Conservation (phyloP, 2,797 vertebrate genomes). For the Australoheros facetus region DNA sequence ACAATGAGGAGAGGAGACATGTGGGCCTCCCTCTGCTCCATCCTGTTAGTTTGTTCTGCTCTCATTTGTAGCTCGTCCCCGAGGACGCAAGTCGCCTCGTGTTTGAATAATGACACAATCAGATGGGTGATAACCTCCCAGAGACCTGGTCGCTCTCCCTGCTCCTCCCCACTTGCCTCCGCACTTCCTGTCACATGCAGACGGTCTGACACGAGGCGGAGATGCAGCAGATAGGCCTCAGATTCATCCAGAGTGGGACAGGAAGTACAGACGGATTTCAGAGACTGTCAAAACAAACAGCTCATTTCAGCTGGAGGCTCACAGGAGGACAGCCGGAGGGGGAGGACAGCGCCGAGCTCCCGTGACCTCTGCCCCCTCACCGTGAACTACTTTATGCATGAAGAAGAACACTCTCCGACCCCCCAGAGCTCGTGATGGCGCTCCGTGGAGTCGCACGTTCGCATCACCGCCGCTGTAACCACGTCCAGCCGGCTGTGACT, state of each 20-base stretch:
- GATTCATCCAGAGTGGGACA: slow-evolving; percentile 57
- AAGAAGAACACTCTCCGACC: neutral
- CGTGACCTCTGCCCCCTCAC: slow-evolving; percentile 6
- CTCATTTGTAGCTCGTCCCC: slow-evolving; percentile 46
- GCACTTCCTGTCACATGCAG: slow-evolving; percentile 27
- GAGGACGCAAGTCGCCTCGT: slow-evolving; percentile 36
- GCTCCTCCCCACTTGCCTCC: neutral
- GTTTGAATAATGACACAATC: slow-evolving; percentile 55
- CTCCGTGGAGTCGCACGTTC: neutral
- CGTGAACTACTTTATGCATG: neutral
- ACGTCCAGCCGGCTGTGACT: too few species aligned
- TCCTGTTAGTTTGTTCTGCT: slow-evolving; percentile 38
- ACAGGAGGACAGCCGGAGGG: slow-evolving; percentile 22
- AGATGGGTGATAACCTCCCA: slow-evolving; percentile 35
- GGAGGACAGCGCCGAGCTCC: slow-evolving; percentile 26
- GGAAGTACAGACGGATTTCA: slow-evolving; percentile 66
- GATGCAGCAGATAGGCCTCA: slow-evolving; percentile 39
- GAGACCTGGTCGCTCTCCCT: neutral
- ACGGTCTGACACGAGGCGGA: slow-evolving; percentile 30
- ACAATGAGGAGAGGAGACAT: neutral
- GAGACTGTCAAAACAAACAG: slow-evolving; percentile 67
- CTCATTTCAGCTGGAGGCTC: slow-evolving; percentile 41
- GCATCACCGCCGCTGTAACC: neutral
- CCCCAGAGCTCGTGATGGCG: neutral
- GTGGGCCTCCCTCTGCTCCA: neutral